Base-by-base conservation (phyloP, 2,113 vertebrate genomes). In the Herpailurus yagouaroundi region DNA sequence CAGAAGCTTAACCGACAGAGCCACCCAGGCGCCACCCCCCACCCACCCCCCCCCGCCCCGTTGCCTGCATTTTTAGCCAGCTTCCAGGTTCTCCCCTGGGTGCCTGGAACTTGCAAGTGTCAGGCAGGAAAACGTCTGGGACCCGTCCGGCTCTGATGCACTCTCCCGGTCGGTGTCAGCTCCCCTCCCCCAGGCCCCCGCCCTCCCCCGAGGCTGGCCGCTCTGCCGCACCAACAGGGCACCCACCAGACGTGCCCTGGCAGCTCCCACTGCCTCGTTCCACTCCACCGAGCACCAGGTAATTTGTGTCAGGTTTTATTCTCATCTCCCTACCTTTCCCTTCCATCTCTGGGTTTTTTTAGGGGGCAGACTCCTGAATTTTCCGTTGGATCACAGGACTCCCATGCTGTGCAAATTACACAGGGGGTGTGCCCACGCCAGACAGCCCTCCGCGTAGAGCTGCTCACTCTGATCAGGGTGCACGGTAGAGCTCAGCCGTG, bases 341-440 rank as follows among this genome's bases (percentile, higher is more conserved):
- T 77, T 93, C 48, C 82, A 86, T 31, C 79, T 89, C 33, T 41
- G 80, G 71, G 96, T 63, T 91, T 89, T 84, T 87, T 13, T 1
- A 48, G 1, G 76, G 73, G 71, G 63, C n/a, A 87, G 71, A 73
- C 64, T 81, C 48, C 33, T 95, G 89, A 84, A 83, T 84, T 88
- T 89, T 74, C 89, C 74, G 69, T 82, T 69, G 94, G 91, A 87
- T 96, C 76, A 48, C 15, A n/a, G 79, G 33, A 8, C 52, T 94
- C 82, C 36, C 95, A 77, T 50, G 93, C 91, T 97, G 95, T 83
- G 95, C 79, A 92, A 95, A 97, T 96, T 89, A 92, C 83, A 41
- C 8, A 14, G 77, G 86, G 60, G 87, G 27, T 5, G 38, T 80
- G 79, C 21, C 66, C n/a, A 25, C 0, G 3, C 79, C 93, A 52